phyloP scores from a whole-genome alignment of 53 echinoderm and acorn worm genomes.

The Mesocentrotus franciscanus region DNA sequence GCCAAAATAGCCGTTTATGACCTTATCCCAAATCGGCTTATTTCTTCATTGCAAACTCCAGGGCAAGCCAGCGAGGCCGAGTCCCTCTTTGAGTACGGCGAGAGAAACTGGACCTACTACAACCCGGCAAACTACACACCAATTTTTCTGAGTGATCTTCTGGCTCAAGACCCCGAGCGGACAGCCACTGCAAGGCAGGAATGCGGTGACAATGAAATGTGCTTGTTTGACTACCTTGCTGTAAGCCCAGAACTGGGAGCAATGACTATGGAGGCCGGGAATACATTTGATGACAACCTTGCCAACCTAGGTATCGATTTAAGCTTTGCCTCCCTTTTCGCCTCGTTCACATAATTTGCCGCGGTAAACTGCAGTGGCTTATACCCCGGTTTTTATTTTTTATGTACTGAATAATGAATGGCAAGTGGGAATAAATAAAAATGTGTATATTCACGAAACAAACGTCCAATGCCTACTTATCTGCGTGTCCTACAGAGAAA shows the following conservation, averaged over 20 bases:
- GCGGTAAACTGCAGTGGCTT: too few species aligned
- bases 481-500: too few species aligned
- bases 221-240: constrained; percentile 38
- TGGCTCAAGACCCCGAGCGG: background rate
- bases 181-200: background rate
- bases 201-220: constrained; percentile 18
- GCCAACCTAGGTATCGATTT: background rate
- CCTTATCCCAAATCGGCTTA: background rate
- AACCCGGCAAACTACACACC: constrained; percentile 25
- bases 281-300: background rate
- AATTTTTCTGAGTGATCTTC: constrained; percentile 8
- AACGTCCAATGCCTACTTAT: too few species aligned
- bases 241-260: constrained; percentile 8
- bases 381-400: too few species aligned
- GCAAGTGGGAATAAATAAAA: too few species aligned
- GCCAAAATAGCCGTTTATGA: background rate
- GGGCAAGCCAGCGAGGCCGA: background rate
- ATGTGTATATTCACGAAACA: too few species aligned
- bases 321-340: too few species aligned
- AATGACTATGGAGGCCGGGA: background rate
- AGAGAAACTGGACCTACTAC: background rate
- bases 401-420: too few species aligned
- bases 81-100: constrained; percentile 13
- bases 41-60: background rate
- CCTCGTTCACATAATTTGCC: too few species aligned